Conservation (phyloP, 2,888 invertebrate genomes). For the Machimus atricapillus region DNA sequence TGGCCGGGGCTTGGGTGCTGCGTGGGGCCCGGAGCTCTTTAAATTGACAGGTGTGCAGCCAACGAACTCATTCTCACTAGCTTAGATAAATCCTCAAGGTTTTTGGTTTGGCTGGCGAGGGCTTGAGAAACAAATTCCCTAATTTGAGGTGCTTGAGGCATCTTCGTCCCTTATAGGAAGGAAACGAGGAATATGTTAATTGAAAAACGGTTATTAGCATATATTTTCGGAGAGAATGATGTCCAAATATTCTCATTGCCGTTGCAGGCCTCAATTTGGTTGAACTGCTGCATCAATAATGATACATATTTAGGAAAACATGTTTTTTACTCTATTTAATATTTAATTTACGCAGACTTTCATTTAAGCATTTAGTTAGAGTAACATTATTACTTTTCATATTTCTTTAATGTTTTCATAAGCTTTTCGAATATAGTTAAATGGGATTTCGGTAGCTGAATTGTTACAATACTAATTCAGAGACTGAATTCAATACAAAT, state of each 20-base stretch:
- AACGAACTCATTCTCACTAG: background rate
- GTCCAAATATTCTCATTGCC: background rate
- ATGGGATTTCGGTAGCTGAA: no score
- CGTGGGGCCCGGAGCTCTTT: background rate
- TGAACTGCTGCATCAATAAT: background rate
- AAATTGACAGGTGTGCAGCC: slow-evolving; percentile 9
- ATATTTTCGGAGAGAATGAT: background rate
- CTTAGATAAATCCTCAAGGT: background rate
- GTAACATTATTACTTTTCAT: no score
- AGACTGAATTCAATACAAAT: no score
- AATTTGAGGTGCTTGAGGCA: background rate
- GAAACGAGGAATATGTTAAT: background rate
- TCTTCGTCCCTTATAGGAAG: background rate
- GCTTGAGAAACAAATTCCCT: background rate
- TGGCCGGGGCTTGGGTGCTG: background rate
- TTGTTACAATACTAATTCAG: no score
- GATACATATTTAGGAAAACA: no score
- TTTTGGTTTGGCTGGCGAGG: background rate
- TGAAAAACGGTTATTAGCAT: slow-evolving; percentile 13
- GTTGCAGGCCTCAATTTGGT: background rate
- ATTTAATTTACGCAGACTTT: background rate
- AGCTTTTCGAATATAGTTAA: no score
- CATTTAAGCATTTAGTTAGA: background rate
- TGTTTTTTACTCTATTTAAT: background rate
- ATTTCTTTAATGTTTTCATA: no score